Evolutionary conservation across 1,140 invertebrate species (phyloP).

Genomic region (Diorhabda sublineata): DNA sequence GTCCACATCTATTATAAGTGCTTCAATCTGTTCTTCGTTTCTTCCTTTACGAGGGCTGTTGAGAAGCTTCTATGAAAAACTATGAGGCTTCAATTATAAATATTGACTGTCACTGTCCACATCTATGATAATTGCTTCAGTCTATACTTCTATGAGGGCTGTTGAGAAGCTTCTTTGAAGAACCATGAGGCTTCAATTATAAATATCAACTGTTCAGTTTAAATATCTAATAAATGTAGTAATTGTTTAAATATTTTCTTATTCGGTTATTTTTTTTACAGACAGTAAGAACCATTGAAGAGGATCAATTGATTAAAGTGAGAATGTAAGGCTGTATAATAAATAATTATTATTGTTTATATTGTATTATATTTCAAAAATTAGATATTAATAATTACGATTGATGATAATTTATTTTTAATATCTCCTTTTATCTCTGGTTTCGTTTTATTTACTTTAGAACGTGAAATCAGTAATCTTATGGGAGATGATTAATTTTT

Average conservation of each 20-base stretch:
- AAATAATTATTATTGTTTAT: conserved; percentile 39
- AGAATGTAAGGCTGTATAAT: conserved; percentile 43
- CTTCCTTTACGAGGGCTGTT: too few species aligned
- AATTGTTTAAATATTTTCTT: not conserved
- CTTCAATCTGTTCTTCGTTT: too few species aligned
- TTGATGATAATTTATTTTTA: conserved; percentile 36
- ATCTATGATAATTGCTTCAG: not conserved
- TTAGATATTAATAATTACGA: conserved; percentile 32
- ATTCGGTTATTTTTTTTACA: conserved; percentile 25
- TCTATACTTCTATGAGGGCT: not conserved
- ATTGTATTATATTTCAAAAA: conserved; percentile 41
- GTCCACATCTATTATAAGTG: too few species aligned
- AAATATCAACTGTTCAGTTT: not conserved
- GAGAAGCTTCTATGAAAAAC: too few species aligned
- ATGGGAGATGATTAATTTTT: not conserved
- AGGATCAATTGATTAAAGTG: conserved; percentile 32
- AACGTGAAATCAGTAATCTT: conserved; percentile 6
- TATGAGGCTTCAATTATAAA: not conserved
- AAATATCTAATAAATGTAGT: not conserved
- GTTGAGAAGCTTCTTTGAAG: too few species aligned
- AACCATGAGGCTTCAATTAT: not conserved
- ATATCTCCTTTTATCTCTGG: conserved; percentile 19
- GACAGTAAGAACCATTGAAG: conserved; percentile 32
- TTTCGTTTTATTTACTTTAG: conserved; percentile 21
- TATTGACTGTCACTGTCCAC: not conserved